phyloP scores from a whole-genome alignment of 1,140 invertebrate genomes.

The Dinothrombium tinctorium region DNA sequence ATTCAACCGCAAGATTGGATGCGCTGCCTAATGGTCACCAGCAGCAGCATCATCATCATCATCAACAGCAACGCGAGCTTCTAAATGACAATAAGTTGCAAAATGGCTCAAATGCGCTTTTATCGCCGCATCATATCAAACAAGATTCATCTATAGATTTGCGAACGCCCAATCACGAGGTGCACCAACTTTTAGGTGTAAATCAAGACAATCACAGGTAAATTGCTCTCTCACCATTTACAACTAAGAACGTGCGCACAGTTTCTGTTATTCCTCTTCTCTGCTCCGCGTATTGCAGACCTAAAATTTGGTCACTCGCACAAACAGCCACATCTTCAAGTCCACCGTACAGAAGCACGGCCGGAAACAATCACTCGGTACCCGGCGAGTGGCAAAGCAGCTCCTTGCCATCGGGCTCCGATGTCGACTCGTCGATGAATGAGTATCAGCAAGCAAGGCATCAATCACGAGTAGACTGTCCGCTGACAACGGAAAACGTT shows the following conservation, averaged over 20 bases:
- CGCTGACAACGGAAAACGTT: no score
- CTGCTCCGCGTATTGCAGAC: not conserved
- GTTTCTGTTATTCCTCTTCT: not conserved
- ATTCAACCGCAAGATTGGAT: not conserved
- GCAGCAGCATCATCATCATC: not conserved
- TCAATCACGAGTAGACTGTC: no score
- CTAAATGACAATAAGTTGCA: not conserved
- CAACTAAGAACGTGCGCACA: not conserved
- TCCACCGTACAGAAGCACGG: no score
- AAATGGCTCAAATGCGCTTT: not conserved
- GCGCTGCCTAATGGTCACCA: not conserved
- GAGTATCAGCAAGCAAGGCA: no score
- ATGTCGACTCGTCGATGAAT: no score
- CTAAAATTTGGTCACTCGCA: conserved; percentile 2
- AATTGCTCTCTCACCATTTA: no score
- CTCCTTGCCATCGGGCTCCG: no score
- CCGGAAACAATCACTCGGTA: no score
- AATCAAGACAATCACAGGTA: no score
- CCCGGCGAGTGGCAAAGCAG: no score
- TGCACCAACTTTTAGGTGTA: no score
- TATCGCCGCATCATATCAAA: not conserved
- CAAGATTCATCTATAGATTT: not conserved
- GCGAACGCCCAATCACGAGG: no score
- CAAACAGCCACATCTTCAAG: conserved; percentile 2
- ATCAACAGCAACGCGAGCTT: not conserved